A percentile compares a stretch with the other conserved stretches of the same genome.
Evolutionary conservation across 2,797 vertebrate genomes (phyloP).

Genomic region (Bovichtus variegatus): DNA sequence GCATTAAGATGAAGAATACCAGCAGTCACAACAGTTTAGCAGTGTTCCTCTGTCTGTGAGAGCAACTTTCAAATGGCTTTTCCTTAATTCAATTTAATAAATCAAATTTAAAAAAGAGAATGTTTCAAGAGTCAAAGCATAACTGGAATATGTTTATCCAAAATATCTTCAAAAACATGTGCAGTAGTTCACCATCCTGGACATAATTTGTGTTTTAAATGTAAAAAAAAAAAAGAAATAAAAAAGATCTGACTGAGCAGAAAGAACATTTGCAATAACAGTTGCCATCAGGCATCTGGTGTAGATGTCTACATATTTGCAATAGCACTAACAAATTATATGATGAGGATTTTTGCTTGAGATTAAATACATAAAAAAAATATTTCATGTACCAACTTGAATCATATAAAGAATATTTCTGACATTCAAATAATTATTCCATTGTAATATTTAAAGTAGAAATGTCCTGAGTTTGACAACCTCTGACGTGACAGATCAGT

Average conservation of each 20-base stretch:
- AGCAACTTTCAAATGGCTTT: constrained; percentile 59
- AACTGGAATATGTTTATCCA: not conserved
- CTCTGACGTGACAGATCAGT: not conserved
- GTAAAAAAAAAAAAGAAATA: not conserved
- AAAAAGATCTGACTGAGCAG: not conserved
- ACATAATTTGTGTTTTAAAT: constrained; percentile 4
- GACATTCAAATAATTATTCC: not conserved
- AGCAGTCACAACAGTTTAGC: not conserved
- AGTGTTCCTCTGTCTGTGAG: constrained; percentile 39
- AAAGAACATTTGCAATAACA: not conserved
- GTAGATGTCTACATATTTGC: not conserved
- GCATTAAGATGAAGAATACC: not conserved
- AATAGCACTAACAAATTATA: not conserved
- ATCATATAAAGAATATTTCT: not conserved
- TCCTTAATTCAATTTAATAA: not conserved
- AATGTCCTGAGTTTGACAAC: not conserved
- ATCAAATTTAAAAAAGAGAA: not conserved
- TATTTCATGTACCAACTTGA: not conserved
- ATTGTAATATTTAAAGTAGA: not conserved
- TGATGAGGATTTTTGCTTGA: not conserved
- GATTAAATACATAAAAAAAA: not conserved
- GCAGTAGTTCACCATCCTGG: not conserved
- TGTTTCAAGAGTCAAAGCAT: not conserved
- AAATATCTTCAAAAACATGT: not conserved
- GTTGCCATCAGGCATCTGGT: not conserved